Evolutionary conservation across 2,888 invertebrate genomes (phyloP), one percentile per base, ranked within the genome.

Genomic region (Torymus texanus): DNA sequence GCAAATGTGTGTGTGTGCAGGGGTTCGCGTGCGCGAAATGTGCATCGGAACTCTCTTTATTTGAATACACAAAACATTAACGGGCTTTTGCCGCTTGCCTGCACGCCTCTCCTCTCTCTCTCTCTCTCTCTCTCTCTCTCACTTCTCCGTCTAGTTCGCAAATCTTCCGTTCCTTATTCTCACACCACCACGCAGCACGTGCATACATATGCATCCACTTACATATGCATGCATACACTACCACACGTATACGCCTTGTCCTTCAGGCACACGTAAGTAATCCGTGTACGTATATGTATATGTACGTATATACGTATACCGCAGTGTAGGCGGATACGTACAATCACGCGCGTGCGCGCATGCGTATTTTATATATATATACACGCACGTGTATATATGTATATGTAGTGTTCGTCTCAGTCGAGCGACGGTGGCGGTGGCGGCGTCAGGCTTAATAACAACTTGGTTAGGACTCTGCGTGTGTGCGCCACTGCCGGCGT

Each of bases 1-100:
- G n/a, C 2, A n/a, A 14, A 8, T 62, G 16, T 14, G 16, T 18
- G n/a, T 21, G 58, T 53, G 24, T 13, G 13, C 13, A 51, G 4
- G 29, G 4, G 3, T 18, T 82, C 81, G 84, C 81, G 87, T 87
- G 88, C 86, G 88, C 85, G 83, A 85, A 85, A 83, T 85, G 83
- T 77, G 80, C 86, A 85, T 86, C 86, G 83, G 71, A 84, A 81
- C 82, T 83, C 85, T 85, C 86, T 87, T 87, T 88, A 88, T 88
- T 88, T 87, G 87, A 88, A 88, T 89, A 87, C 87, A 88, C 88
- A 87, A 88, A 88, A 87, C 88, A 87, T 88, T 88, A 88, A 87
- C 86, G 86, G 41, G 86, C 85, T 85, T 68, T 81, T 75, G 70
- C 53, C 29, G n/a, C 71, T 41, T 18, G 14, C 41, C 13, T 61